These are phyloP conservation scores for Pluvialis apricaria DNA, from an alignment of 2,113 vertebrate species.

Conservation along the genomic window DNA sequence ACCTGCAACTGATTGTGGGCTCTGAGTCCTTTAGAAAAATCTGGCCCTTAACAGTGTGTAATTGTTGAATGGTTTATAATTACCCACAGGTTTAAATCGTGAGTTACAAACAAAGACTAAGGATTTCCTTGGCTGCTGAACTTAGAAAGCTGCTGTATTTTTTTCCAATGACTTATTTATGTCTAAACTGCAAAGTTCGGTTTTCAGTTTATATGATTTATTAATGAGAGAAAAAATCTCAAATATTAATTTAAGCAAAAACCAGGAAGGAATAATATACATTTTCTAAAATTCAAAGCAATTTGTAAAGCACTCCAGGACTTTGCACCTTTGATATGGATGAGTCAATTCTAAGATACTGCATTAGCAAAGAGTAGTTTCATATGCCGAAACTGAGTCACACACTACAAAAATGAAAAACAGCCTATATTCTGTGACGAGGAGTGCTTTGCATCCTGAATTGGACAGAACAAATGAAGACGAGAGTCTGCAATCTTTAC, in stretches of 20 bases:
- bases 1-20: not conserved
- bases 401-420: not conserved
- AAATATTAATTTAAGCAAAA: not conserved
- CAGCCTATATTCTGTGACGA: not conserved
- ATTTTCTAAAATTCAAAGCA: not conserved
- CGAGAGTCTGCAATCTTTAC: not conserved
- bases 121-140: not conserved
- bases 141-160: not conserved
- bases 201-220: not conserved
- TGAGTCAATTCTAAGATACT: conserved; percentile 18
- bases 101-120: not conserved
- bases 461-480: conserved; percentile 23
- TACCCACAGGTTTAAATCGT: not conserved
- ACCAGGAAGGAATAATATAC: not conserved
- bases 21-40: not conserved
- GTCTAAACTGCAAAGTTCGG: not conserved
- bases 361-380: not conserved
- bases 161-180: not conserved
- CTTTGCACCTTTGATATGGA: not conserved
- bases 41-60: not conserved
- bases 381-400: conserved; percentile 4
- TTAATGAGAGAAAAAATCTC: not conserved
- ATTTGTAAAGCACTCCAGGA: not conserved
- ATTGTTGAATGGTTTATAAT: not conserved
- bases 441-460: not conserved